phyloP scores from a whole-genome alignment of 2,888 invertebrate genomes.

The Polydrusus tereticollis region DNA sequence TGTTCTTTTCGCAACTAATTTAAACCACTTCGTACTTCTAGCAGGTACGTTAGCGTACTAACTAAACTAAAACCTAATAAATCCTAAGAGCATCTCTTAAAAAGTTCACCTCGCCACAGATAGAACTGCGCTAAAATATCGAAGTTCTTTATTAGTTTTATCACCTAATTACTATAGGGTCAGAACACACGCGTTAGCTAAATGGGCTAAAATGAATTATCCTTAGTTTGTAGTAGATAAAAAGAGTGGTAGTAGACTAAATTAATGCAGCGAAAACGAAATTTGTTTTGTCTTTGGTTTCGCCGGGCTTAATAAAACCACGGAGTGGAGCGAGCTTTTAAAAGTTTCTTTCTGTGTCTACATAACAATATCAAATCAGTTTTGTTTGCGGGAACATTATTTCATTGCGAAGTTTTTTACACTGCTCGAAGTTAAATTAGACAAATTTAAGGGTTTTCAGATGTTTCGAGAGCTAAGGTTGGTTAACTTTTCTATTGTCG shows the following conservation, averaged over 20 bases:
- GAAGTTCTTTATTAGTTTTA: constrained; percentile 43
- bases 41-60: constrained; percentile 2
- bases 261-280: constrained; percentile 32
- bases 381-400: constrained; percentile 9
- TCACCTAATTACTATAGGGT: constrained; percentile 42
- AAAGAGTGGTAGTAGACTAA: constrained; percentile 16
- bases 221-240: constrained; percentile 26
- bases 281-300: constrained; percentile 26
- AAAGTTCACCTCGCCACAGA: constrained; percentile 28
- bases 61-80: constrained; percentile 38
- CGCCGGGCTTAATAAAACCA: constrained; percentile 11
- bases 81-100: constrained; percentile 27
- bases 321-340: constrained; percentile 26
- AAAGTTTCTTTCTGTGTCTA: constrained; percentile 30
- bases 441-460: constrained; percentile 1
- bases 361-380: constrained; percentile 23
- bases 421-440: neutral
- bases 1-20: neutral
- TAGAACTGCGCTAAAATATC: constrained; percentile 28
- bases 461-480: constrained; percentile 1
- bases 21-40: neutral
- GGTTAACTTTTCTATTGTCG: neutral
- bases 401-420: constrained; percentile 4
- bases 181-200: constrained; percentile 34
- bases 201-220: constrained; percentile 43